Conservation (phyloP, 1,140 invertebrate species). For the Camponotus pennsylvanicus region DNA sequence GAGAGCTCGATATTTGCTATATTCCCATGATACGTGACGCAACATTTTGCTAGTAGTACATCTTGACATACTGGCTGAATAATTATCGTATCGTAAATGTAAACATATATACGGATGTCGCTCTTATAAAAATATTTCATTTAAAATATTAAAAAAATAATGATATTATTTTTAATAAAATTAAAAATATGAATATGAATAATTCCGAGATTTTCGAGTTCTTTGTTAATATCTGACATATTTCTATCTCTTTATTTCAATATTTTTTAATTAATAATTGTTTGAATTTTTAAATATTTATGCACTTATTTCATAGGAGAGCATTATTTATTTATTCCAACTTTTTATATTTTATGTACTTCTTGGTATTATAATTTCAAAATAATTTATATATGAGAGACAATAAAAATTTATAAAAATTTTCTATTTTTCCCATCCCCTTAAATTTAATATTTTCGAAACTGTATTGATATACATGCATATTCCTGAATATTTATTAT, state of each 20-base stretch:
- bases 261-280: no score
- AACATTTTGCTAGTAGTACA: conserved; percentile 70
- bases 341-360: not conserved
- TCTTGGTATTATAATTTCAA: not conserved
- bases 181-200: no score
- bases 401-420: not conserved
- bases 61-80: conserved; percentile 70
- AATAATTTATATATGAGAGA: not conserved
- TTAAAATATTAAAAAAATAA: not conserved
- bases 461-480: not conserved
- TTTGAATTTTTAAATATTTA: not conserved
- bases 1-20: conserved; percentile 67
- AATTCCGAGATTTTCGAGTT: no score
- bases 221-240: not conserved
- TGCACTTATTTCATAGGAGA: not conserved
- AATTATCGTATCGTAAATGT: conserved; percentile 63
- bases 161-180: no score
- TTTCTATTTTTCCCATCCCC: not conserved
- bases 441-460: not conserved
- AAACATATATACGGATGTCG: not conserved
- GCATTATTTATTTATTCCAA: not conserved
- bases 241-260: not conserved
- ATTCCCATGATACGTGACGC: conserved; percentile 73
- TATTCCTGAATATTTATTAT: not conserved
- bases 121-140: not conserved